phyloP scores from a whole-genome alignment of 2,113 vertebrate species.

The Zeus faber region DNA sequence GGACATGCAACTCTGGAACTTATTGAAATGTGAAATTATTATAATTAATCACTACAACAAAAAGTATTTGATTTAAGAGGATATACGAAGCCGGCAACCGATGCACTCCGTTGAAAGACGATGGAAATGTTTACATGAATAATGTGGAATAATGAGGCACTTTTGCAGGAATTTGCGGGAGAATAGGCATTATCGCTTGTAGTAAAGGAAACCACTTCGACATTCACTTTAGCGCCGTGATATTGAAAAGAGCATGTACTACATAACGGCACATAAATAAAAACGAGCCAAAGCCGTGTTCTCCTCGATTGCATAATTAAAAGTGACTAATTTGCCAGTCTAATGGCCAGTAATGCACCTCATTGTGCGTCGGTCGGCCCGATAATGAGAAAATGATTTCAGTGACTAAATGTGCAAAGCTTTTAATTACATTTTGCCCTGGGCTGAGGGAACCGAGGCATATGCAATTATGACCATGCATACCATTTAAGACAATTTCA shows the following conservation, averaged over 20 bases:
- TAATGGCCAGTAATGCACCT: constrained; percentile 65
- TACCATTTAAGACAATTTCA: constrained; percentile 53
- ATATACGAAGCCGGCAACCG: constrained; percentile 19
- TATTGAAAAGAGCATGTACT: constrained; percentile 47
- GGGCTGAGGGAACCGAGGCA: constrained; percentile 58
- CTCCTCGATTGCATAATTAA: constrained; percentile 66
- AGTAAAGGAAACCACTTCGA: constrained; percentile 22
- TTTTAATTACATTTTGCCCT: constrained; percentile 78
- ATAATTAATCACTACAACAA: background rate
- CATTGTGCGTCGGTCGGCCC: constrained; percentile 60
- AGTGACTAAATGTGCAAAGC: constrained; percentile 67
- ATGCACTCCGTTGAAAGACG: constrained; percentile 38
- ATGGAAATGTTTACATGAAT: constrained; percentile 57
- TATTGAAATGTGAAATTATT: too few species aligned
- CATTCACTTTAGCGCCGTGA: constrained; percentile 67
- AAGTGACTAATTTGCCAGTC: constrained; percentile 71
- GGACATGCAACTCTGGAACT: constrained; percentile 15
- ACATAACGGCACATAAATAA: constrained; percentile 49
- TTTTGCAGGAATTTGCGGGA: constrained; percentile 42
- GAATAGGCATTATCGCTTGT: background rate
- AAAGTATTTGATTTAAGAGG: constrained; percentile 10
- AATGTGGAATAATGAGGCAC: constrained; percentile 63
- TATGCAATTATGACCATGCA: constrained; percentile 68
- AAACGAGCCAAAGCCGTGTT: constrained; percentile 58
- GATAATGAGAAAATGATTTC: constrained; percentile 73